Evolutionary conservation across 2,113 vertebrate genomes (phyloP).

Genomic region (Pseudorectes ferrugineus): DNA sequence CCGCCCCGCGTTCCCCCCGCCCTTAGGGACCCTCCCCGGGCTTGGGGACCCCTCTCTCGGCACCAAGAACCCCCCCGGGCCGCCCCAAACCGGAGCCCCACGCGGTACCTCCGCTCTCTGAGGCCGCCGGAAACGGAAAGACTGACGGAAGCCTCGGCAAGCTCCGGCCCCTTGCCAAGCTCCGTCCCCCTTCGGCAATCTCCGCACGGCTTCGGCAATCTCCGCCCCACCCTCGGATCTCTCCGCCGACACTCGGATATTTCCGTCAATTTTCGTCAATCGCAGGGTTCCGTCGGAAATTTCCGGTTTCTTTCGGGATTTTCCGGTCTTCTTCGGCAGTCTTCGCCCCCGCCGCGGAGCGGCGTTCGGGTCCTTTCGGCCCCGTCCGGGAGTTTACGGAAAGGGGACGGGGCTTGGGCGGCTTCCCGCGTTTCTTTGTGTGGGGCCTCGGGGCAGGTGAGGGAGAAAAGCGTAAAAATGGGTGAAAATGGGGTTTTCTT

Average conservation of each 20-base stretch:
- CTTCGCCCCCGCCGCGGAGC: accelerated
- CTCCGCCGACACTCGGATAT: accelerated
- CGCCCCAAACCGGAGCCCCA: neutral
- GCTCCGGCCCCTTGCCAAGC: no score
- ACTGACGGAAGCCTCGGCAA: accelerated
- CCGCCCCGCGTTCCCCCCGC: neutral
- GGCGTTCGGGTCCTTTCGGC: neutral
- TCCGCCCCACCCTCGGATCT: accelerated
- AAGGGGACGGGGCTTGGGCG: neutral
- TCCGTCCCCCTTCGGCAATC: neutral
- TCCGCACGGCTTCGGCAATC: neutral
- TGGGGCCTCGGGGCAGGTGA: no score
- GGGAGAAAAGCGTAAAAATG: neutral
- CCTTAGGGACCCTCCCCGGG: neutral
- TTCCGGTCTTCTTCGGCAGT: accelerated
- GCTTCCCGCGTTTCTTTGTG: neutral
- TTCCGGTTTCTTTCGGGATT: accelerated
- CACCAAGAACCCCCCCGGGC: accelerated
- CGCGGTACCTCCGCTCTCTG: neutral
- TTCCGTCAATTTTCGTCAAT: neutral
- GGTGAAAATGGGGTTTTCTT: no score
- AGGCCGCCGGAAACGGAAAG: neutral
- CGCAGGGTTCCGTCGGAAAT: accelerated
- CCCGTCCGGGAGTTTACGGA: neutral
- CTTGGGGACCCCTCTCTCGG: neutral